Base-by-base conservation (phyloP, 2,113 vertebrate genomes). In the Suricata suricatta region DNA sequence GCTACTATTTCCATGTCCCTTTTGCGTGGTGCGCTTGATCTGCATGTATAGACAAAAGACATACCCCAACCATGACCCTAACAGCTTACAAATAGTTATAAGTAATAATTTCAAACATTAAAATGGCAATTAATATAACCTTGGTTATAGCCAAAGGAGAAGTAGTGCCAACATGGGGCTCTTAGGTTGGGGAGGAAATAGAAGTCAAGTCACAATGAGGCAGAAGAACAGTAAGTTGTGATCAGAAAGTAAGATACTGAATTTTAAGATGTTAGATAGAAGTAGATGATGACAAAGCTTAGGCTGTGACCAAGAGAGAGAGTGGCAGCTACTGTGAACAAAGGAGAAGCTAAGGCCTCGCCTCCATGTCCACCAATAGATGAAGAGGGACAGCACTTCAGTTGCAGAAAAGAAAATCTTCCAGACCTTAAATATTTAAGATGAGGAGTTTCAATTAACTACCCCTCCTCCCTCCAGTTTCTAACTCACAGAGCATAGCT, bases 161-260 rank as follows among this genome's bases (percentile, higher is more conserved):
- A n/a, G 19, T n/a, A 38, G 35, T 88, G 44, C 33, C 80, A 76
- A 38, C 27, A 14, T 29, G 81, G 38, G 31, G 14, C n/a, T 88
- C 68, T 72, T 13, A 85, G 29, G 66, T 29, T 31, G 52, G 38
- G 11, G 21, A 21, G 5, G 2, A 44, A 88, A 38, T 38, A 72
- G 44, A 82, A 19, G 25, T 69, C 44, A 76, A 35, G 10, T 80
- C 54, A 19, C 25, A 71, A 0, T 11, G n/a, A 85, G 38, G 47
- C 66, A 92, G 69, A 82, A 89, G 21, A 82, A 90, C 96, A 57
- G 29, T 47, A 83, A 96, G 17, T 44, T 90, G 44, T 47, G 68
- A 60, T 60, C 33, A 74, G 44, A 84, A 80, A 88, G 60, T 21
- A 47, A 21, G 44, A 25, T 72, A 57, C 38, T n/a, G 10, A 74